Evolutionary conservation across 2,888 invertebrate genomes (phyloP), one percentile per base, ranked within the genome.

Genomic region (Agrochola macilenta): DNA sequence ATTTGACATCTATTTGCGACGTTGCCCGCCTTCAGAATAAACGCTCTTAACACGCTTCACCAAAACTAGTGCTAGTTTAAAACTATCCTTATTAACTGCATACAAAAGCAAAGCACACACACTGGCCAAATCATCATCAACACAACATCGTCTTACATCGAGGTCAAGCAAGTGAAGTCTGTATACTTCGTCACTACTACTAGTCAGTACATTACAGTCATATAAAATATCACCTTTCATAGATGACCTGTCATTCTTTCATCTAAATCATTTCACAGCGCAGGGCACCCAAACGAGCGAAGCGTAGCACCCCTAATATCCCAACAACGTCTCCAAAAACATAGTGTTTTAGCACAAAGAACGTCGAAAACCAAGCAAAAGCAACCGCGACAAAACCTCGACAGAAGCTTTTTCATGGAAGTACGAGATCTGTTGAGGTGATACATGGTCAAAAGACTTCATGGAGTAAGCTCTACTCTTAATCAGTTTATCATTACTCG

Each of bases 361-460:
- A 54, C 58, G n/a, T 8, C 9, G 63, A 52, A 49, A 68, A 75
- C 68, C 43, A 80, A 83, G 73, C 78, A n/a, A 69, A 83, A 79
- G 79, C 77, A 72, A 78, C 82, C 75, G 58, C 74, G 78, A 73
- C 72, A 78, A 73, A 76, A 81, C 85, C 84, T 57, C 26, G 26
- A 57, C 26, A 57, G 23, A n/a, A 17, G 1, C 61, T 74, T 73
- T 52, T 60, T 75, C 23, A 43, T 73, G 74, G 76, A 92, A 94
- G 94, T 93, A 95, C 95, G 94, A 79, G 91, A 93, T 91, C 95
- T 91, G 94, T 93, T 92, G 91, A 95, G 94, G 81, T 95, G 95
- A 81, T 93, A 95, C 92, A 94, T 90, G 82, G 94, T 30, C 26
- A 26, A 14, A 14, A 58, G 26, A 26, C 17, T 60, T 26, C 8